These are phyloP conservation scores for Idaea straminata DNA, from an alignment of 2,888 invertebrate genomes.

Conservation along the genomic window DNA sequence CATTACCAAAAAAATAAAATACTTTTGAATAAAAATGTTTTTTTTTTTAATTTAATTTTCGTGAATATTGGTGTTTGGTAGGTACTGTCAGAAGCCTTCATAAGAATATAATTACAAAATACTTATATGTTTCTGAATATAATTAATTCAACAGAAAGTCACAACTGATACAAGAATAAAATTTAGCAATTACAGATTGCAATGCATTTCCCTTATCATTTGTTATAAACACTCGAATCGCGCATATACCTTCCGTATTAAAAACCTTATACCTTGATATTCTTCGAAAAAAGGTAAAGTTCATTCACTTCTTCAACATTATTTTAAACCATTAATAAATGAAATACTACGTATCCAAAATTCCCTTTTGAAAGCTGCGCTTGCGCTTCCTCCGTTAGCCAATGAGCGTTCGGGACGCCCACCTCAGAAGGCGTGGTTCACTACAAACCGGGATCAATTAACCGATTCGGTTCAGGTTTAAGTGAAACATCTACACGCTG, in stretches of 20 bases:
- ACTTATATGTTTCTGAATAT: no score
- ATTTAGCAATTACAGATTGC: no score
- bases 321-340: not conserved
- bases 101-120: no score
- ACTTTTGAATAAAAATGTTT: no score
- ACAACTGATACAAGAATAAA: no score
- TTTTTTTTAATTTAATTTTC: no score
- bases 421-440: not conserved
- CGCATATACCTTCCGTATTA: no score
- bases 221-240: not conserved
- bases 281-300: not conserved
- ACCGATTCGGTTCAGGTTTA: not conserved
- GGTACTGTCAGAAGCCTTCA: no score
- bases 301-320: not conserved
- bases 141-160: no score
- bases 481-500: no score
- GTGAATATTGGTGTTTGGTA: no score
- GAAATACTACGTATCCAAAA: not conserved
- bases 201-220: not conserved
- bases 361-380: not conserved
- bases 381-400: not conserved
- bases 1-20: no score
- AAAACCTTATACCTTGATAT: not conserved
- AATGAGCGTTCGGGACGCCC: slow-evolving; percentile 1
- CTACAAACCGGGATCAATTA: not conserved